A percentile compares a stretch with the other conserved stretches of the same genome.
These are phyloP conservation scores for Congeria kusceri DNA, from an alignment of 2,888 invertebrate genomes.

Conservation along the genomic window DNA sequence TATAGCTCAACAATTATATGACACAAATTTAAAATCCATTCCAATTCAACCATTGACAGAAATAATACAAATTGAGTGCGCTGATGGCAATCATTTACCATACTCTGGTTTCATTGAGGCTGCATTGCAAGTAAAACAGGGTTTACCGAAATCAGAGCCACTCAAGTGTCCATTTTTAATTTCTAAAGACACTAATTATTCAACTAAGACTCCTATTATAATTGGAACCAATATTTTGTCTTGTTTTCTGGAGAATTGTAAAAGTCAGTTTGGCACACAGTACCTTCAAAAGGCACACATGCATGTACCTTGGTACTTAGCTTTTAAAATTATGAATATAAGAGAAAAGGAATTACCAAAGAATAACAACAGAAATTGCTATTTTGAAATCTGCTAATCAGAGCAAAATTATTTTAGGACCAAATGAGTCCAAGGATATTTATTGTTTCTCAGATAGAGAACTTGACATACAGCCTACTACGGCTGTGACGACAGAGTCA, in stretches of 20 bases:
- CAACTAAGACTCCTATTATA: conserved; percentile 7
- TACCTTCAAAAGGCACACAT: conserved; percentile 8
- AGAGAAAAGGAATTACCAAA: conserved; percentile 10
- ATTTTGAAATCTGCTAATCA: conserved; percentile 1
- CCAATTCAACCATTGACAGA: conserved; percentile 5
- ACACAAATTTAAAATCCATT: background rate
- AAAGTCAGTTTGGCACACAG: background rate
- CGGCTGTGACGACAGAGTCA: conserved; percentile 6
- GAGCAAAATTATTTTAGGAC: conserved; percentile 7
- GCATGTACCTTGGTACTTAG: conserved; percentile 6
- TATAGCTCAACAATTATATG: conserved; percentile 9
- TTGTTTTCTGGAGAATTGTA: background rate
- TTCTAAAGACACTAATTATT: no score
- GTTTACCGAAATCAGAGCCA: no score
- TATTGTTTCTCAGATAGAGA: conserved; percentile 12
- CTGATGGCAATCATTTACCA: conserved; percentile 33
- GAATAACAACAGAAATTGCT: conserved; percentile 17
- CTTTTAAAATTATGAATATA: background rate
- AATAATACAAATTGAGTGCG: conserved; percentile 32
- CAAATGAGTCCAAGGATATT: conserved; percentile 13
- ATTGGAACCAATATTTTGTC: conserved; percentile 25
- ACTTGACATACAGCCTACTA: conserved; percentile 2
- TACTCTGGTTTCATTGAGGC: conserved; percentile 27
- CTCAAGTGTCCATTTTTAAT: no score
- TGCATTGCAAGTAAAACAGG: no score